phyloP scores from a whole-genome alignment of 2,888 invertebrate species.

The Drosophila mulleri region DNA sequence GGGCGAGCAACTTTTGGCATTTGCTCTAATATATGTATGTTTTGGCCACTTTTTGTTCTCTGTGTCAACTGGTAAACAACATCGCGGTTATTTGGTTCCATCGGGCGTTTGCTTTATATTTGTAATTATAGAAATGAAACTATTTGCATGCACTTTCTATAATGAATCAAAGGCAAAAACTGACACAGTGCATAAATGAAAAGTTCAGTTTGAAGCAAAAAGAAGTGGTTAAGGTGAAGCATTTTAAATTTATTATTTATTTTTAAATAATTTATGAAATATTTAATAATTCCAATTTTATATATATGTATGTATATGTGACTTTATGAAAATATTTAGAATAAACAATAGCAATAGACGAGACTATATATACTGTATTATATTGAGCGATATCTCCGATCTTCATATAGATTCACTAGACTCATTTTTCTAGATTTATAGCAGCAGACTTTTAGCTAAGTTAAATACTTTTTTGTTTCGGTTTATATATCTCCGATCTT shows the following conservation, averaged over 20 bases:
- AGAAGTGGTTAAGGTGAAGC: not conserved
- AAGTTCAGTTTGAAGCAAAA: not conserved
- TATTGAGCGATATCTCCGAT: too few relatives aligned
- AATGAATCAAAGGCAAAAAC: not conserved
- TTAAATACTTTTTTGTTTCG: not conserved
- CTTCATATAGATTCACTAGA: too few relatives aligned
- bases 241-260: not conserved
- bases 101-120: conserved; percentile 48
- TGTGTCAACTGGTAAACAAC: conserved; percentile 25
- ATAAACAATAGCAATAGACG: too few relatives aligned
- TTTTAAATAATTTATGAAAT: not conserved
- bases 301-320: too few relatives aligned
- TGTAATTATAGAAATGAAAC: conserved; percentile 19
- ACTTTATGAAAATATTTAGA: too few relatives aligned
- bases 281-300: not conserved
- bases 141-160: not conserved
- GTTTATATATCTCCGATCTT: too few relatives aligned
- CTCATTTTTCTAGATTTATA: too few relatives aligned
- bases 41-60: conserved; percentile 6
- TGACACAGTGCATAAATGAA: conserved; percentile 20
- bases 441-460: too few relatives aligned
- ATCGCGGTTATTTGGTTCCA: conserved; percentile 21
- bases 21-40: conserved; percentile 31
- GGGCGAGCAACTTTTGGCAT: conserved; percentile 47
- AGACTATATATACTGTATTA: not conserved